These are phyloP conservation scores for Anoura caudifer DNA, from an alignment of 2,113 vertebrate species.

Conservation along the genomic window DNA sequence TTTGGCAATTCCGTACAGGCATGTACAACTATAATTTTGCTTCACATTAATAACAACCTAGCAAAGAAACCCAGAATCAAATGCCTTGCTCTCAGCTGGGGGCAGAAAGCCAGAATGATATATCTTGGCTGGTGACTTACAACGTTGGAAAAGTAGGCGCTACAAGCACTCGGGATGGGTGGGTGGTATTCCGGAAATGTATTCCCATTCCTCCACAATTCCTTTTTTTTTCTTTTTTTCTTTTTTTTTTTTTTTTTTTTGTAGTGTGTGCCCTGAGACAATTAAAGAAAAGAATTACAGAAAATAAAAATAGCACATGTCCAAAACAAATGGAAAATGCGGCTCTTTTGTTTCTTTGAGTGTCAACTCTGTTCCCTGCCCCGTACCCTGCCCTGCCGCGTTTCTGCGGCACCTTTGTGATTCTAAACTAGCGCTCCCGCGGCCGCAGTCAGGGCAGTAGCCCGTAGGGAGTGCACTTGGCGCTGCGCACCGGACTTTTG, in stretches of 20 bases:
- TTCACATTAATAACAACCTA: conserved; percentile 80
- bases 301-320: conserved; percentile 56
- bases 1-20: conserved; percentile 68
- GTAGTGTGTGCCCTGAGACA: conserved; percentile 33
- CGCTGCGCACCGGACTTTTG: background rate
- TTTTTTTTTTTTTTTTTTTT: background rate
- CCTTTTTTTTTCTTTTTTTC: background rate
- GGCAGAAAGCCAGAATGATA: conserved; percentile 44
- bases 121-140: conserved; percentile 60
- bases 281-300: conserved; percentile 17
- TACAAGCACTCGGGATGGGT: background rate
- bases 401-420: background rate
- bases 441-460: background rate
- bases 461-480: background rate
- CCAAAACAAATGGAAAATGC: conserved; percentile 29
- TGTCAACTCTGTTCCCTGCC: conserved; percentile 51
- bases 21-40: conserved; percentile 79
- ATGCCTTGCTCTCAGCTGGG: conserved; percentile 71
- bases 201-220: conserved; percentile 25
- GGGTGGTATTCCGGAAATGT: conserved; percentile 57
- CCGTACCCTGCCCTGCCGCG: background rate
- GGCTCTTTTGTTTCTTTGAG: conserved; percentile 45
- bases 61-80: conserved; percentile 66
- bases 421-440: background rate
- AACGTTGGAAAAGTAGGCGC: conserved; percentile 37